Base-by-base conservation (phyloP, 2,888 invertebrate genomes). In the Leptopterna dolabrata region DNA sequence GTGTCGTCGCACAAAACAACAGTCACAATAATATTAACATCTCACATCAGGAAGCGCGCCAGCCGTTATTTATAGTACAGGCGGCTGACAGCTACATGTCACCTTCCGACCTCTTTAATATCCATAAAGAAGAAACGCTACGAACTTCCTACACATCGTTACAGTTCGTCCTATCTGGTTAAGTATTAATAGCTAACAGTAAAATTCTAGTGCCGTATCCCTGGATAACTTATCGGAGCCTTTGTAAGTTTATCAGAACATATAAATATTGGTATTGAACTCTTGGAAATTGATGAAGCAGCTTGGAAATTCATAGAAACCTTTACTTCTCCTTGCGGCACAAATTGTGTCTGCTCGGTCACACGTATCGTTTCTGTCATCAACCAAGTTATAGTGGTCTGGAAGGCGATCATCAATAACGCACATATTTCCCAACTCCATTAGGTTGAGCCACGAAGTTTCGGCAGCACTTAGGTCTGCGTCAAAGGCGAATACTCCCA, bases 1-100 rank as follows among this genome's bases (percentile, higher is more conserved):
- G 78, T 45, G 78, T 19, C 78, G 78, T 24, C 41, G 78, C 41
- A 78, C 43, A 45, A 45, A 78, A 78, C 45, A 78, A 78, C 45
- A 24, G 45, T 36, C 78, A 45, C 43, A 78, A 78, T 78, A 78
- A 78, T 78, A 78, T 45, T 78, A 78, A 78, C 78, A 43, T 27
- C 78, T 78, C 45, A 43, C 78, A 45, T 78, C 78, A 43, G 27
- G 43, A 45, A 43, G 24, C 43, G 43, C 43, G 76, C 76, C 43
- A 36, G 43, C 19, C 43, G 41, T 27, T 78, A 78, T 78, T 78
- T 78, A 78, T 78, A 78, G 78, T 43, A n/a, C 19, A 24, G 43
- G 45, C 45, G 78, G 43, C 43, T 78, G 78, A 78, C 78, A 78
- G 78, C 78, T 45, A 13, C 43, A 45, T 45, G 78, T 45, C 78